Conservation (phyloP, 2,113 vertebrate species). For the Pelusios castaneus region DNA sequence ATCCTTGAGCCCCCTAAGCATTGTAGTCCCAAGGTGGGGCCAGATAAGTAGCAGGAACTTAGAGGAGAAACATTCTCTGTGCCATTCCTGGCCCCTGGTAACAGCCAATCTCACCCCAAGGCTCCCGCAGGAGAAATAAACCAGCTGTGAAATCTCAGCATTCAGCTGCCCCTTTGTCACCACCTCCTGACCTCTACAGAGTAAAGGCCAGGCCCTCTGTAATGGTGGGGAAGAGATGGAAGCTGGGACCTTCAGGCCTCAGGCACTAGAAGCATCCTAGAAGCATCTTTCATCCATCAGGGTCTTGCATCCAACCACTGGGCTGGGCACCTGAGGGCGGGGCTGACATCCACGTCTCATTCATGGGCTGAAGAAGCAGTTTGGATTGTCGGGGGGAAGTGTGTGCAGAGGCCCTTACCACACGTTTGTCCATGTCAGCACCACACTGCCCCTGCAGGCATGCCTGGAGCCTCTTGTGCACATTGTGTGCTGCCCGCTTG, state of each 20-base stretch:
- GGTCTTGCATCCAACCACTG: background rate
- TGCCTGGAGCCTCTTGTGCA: conserved; percentile 89
- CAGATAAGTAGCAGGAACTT: background rate
- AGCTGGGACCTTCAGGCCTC: background rate
- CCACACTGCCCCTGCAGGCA: conserved; percentile 92
- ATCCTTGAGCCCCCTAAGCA: background rate
- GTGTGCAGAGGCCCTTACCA: conserved; percentile 79
- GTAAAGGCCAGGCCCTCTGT: background rate
- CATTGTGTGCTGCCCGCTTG: conserved; percentile 88
- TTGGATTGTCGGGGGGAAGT: fast-evolving
- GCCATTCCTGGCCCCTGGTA: background rate
- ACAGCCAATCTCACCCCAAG: background rate
- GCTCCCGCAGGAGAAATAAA: background rate
- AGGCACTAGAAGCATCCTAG: background rate
- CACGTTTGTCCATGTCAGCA: conserved; percentile 88
- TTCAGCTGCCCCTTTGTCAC: background rate
- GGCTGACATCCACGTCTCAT: background rate
- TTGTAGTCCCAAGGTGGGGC: background rate
- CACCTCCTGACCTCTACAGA: background rate
- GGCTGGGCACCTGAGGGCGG: background rate
- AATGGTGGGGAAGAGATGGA: background rate
- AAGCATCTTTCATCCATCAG: background rate
- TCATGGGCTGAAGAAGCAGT: fast-evolving
- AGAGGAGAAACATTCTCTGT: background rate
- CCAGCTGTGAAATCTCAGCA: background rate